These are phyloP conservation scores for Rostratula benghalensis DNA, from an alignment of 2,113 vertebrate species.

Conservation along the genomic window DNA sequence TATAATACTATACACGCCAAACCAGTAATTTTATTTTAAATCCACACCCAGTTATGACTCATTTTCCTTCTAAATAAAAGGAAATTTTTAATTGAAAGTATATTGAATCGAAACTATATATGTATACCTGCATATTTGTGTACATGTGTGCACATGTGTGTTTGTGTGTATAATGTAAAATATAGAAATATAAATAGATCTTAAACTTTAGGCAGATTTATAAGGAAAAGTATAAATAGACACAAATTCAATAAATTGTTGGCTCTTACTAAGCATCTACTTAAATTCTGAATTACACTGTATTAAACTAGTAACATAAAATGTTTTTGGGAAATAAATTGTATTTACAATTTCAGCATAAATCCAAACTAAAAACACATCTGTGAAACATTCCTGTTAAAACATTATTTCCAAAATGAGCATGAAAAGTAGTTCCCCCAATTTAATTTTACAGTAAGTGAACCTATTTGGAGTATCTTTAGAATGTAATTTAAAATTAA, in stretches of 20 bases:
- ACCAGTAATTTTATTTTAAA: not conserved
- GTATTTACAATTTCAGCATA: not conserved
- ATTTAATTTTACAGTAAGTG: too few relatives aligned
- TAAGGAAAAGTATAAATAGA: not conserved
- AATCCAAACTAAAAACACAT: not conserved
- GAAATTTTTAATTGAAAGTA: not conserved
- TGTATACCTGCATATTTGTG: not conserved
- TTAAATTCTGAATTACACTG: not conserved
- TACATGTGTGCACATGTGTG: rapidly evolving
- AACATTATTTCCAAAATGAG: too few relatives aligned
- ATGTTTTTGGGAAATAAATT: not conserved
- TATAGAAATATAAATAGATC: not conserved
- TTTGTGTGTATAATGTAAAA: not conserved
- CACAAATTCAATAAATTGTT: not conserved
- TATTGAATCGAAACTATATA: not conserved
- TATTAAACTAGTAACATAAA: not conserved
- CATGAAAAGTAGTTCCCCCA: not conserved
- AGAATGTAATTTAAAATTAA: too few relatives aligned
- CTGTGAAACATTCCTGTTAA: too few relatives aligned
- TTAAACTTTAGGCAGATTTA: not conserved
- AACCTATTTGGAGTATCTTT: too few relatives aligned
- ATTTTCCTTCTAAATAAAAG: not conserved
- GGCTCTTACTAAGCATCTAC: not conserved
- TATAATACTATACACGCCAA: not conserved
- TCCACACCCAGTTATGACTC: not conserved